Evolutionary conservation across 2,888 invertebrate species (phyloP), one percentile per base, ranked within the genome.

Genomic region (Clitarchus hookeri): DNA sequence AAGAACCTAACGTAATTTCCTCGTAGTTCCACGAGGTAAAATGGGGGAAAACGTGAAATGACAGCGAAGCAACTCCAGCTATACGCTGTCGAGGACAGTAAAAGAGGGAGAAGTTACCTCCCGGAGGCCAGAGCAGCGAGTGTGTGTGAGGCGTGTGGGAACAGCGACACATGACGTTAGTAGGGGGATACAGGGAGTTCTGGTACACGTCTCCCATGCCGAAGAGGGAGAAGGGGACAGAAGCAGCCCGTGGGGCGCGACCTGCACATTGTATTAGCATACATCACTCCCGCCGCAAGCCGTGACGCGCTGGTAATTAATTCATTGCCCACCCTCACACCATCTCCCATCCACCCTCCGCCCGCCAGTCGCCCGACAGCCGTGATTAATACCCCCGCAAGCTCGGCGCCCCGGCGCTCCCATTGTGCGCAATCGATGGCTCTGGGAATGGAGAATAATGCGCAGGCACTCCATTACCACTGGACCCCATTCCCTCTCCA

Each of bases 231-330:
- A 23, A n/a, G 65, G 65, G 8, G 23, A 65, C 23, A 65, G 65
- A 53, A 8, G 23, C 65, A 65, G 65, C 65, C 65, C 65, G 65
- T 23, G 65, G 65, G 65, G 65, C n/a, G 65, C 65, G 65, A 65
- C 65, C 65, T 65, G 65, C 65, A 65, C 65, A 65, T 65, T 65
- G 65, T 65, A 65, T 65, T 65, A 65, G 65, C 65, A 65, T 65
- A 65, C 65, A 65, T 65, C 65, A 65, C 65, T 65, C 65, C 65
- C 65, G 65, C 65, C 65, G 65, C 65, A 65, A 65, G 65, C 65
- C 65, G 65, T 65, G 65, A 65, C 65, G 65, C 65, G 65, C 65
- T 65, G 65, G 65, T 65, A 65, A 65, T 65, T 65, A 65, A 65
- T 65, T 65, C 65, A 65, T 65, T 65, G 65, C 65, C 65, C 65